These are phyloP conservation scores for Paguma larvata DNA, from an alignment of 2,797 vertebrate species.

Conservation along the genomic window DNA sequence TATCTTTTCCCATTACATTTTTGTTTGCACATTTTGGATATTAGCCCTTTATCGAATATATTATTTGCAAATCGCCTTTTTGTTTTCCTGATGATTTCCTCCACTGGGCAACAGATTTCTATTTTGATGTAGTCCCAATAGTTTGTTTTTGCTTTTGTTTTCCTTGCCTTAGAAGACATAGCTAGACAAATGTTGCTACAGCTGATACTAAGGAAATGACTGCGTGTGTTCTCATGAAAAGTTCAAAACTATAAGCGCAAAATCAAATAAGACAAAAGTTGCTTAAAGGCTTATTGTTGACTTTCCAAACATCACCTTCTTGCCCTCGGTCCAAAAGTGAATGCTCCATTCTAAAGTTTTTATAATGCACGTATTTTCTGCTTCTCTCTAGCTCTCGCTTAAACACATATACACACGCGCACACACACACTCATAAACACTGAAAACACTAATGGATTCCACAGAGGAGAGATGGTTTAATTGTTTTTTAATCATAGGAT, in stretches of 20 bases:
- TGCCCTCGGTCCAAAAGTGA: not conserved
- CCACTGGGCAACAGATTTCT: not conserved
- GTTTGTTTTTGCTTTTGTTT: not conserved
- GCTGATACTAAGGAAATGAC: not conserved
- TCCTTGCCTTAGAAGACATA: not conserved
- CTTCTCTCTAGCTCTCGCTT: not conserved
- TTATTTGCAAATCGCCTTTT: not conserved
- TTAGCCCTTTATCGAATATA: not conserved
- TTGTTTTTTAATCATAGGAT: not conserved
- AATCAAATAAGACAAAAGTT: not conserved
- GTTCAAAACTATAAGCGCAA: not conserved
- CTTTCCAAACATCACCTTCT: not conserved
- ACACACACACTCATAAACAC: not conserved
- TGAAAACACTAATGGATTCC: not conserved
- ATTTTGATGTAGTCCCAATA: not conserved
- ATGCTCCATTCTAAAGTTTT: not conserved
- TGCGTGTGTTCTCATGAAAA: not conserved
- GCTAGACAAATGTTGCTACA: not conserved
- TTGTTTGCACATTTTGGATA: not conserved
- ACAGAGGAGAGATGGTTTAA: not conserved
- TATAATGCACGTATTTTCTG: not conserved
- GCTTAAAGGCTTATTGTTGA: not conserved
- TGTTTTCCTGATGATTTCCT: not conserved
- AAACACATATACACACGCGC: not conserved
- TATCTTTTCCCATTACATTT: too few species aligned